phyloP scores from a whole-genome alignment of 2,797 vertebrate genomes.

The Odontamblyopus lacepedii region DNA sequence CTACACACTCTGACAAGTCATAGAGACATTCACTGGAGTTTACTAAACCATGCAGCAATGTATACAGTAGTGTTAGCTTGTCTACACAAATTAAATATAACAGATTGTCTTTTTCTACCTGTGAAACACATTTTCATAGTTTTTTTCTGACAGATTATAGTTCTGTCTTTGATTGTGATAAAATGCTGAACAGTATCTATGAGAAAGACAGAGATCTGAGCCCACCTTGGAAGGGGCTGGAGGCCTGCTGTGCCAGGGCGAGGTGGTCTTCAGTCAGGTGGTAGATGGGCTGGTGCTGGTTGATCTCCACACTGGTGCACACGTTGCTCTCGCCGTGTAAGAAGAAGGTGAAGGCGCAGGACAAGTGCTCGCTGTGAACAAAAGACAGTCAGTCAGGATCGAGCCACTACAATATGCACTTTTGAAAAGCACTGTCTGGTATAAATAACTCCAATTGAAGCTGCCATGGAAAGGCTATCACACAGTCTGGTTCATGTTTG shows the following conservation, averaged over 20 bases:
- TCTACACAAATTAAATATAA: not conserved
- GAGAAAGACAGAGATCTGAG: not conserved
- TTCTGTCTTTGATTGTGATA: not conserved
- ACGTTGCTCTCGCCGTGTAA: conserved; percentile 97
- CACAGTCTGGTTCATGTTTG: conserved; percentile 31
- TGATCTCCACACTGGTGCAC: conserved; percentile 99
- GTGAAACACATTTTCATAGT: not conserved
- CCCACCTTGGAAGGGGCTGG: conserved; percentile 95
- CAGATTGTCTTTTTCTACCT: not conserved
- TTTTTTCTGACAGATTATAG: not conserved
- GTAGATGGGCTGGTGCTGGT: conserved; percentile 97
- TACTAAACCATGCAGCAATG: not conserved
- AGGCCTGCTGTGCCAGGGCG: conserved; percentile 91
- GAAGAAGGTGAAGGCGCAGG: conserved; percentile 98
- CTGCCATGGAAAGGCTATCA: conserved; percentile 21
- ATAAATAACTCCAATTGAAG: conserved; percentile 36
- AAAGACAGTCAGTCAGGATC: conserved; percentile 34
- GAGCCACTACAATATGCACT: conserved; percentile 24
- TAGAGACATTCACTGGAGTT: not conserved
- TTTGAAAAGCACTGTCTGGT: conserved; percentile 27
- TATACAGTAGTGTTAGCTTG: not conserved
- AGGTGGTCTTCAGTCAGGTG: conserved; percentile 96
- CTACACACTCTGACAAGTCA: not conserved
- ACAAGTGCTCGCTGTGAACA: conserved; percentile 89
- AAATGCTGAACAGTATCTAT: not conserved